Evolutionary conservation across 2,888 invertebrate genomes (phyloP).

Genomic region (Malacosoma neustria): DNA sequence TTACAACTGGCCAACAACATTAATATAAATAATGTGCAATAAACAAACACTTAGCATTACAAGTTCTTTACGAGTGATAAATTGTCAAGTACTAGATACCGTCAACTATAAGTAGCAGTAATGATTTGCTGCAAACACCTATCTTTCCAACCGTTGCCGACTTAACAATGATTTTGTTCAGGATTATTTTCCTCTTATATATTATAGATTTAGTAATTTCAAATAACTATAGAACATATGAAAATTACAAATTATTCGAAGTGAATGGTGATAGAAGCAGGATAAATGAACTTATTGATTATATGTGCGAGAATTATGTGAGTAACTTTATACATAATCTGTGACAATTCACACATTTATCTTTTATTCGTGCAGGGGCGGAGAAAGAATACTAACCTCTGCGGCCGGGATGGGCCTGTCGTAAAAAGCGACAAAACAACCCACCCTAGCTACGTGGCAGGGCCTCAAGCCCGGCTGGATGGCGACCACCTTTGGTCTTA

Average conservation of each 20-base stretch:
- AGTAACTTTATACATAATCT: no score
- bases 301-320: slow-evolving; percentile 22
- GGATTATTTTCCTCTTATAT: background rate
- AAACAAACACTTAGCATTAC: background rate
- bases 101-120: background rate
- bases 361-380: no score
- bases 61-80: background rate
- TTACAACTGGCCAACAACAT: no score
- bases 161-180: background rate
- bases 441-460: no score
- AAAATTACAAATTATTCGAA: slow-evolving; percentile 19
- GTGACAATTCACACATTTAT: no score
- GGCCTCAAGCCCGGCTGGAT: no score
- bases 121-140: background rate
- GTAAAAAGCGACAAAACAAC: no score
- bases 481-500: no score
- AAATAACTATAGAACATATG: slow-evolving; percentile 19
- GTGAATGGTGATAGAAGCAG: slow-evolving; percentile 16
- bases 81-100: background rate
- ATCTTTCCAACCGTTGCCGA: background rate
- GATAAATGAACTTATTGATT: slow-evolving; percentile 11
- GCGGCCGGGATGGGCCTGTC: no score
- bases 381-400: no score
- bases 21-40: no score
- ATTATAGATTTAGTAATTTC: background rate